These are phyloP conservation scores for Naso thynnoides DNA, from an alignment of 2,797 vertebrate genomes.

Conservation along the genomic window DNA sequence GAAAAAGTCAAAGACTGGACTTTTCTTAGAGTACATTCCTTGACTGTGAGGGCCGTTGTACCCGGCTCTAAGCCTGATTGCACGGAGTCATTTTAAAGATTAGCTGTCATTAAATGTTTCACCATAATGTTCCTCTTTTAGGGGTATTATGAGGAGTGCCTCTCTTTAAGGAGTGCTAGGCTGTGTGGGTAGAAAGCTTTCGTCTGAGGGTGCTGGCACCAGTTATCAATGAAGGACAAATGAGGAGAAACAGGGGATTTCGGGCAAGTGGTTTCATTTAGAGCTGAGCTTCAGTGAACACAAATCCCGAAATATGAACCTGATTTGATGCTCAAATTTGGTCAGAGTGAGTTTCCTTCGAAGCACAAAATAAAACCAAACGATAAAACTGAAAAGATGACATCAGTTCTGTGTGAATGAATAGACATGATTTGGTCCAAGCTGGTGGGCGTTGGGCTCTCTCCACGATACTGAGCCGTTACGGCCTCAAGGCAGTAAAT, in stretches of 20 bases:
- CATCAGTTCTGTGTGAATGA: slow-evolving; percentile 2
- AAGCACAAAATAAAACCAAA: slow-evolving; percentile 16
- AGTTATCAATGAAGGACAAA: slow-evolving; percentile 20
- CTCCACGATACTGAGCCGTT: slow-evolving; percentile 10
- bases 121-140: slow-evolving; percentile 62
- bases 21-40: slow-evolving; percentile 18
- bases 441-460: slow-evolving; percentile 34
- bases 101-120: slow-evolving; percentile 72
- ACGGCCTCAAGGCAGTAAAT: slow-evolving; percentile 40
- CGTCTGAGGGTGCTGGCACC: slow-evolving; percentile 48
- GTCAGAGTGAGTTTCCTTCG: slow-evolving; percentile 5
- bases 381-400: slow-evolving; percentile 11
- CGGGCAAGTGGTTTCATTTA: slow-evolving; percentile 29
- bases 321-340: slow-evolving; percentile 10
- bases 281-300: slow-evolving; percentile 13
- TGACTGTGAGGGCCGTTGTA: slow-evolving; percentile 56
- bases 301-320: slow-evolving; percentile 1
- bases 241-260: slow-evolving; percentile 18
- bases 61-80: slow-evolving; percentile 72
- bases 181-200: slow-evolving; percentile 43
- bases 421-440: slow-evolving; percentile 8
- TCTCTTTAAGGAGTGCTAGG: slow-evolving; percentile 57
- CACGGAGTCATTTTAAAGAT: slow-evolving; percentile 71
- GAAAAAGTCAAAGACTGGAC: slow-evolving; percentile 43
- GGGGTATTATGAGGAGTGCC: slow-evolving; percentile 44